Percentiles rank a stretch among this genome's conserved stretches.
Conservation (phyloP, 2,888 invertebrate species). For the Dryobotodes eremita region DNA sequence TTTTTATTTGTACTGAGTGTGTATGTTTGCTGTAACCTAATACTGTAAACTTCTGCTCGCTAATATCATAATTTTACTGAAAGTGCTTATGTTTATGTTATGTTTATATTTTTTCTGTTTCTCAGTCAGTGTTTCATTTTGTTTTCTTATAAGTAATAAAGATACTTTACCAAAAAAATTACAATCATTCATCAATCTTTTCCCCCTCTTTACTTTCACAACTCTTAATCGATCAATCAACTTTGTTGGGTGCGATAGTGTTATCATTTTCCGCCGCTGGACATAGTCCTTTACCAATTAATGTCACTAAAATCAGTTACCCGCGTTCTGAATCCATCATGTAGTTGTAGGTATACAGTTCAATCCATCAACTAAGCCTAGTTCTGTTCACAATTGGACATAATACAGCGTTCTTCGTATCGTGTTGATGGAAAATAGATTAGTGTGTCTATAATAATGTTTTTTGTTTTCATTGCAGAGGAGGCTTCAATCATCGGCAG, state of each 20-base stretch:
- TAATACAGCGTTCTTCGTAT: not conserved
- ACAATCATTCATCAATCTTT: too few species aligned
- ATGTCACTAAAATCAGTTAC: constrained; percentile 17
- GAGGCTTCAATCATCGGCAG: constrained; percentile 87
- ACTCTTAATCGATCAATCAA: not conserved
- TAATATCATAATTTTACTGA: not conserved
- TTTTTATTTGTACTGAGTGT: not conserved
- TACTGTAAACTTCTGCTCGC: not conserved
- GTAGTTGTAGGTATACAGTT: not conserved
- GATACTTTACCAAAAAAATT: not conserved
- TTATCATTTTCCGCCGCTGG: not conserved
- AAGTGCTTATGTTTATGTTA: too few species aligned
- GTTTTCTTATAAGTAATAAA: not conserved
- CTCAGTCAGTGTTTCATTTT: not conserved
- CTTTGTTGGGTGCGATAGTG: not conserved
- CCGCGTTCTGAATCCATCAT: constrained; percentile 17
- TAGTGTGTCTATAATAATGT: not conserved
- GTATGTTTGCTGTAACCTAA: not conserved
- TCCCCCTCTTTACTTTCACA: not conserved
- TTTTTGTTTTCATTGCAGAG: constrained; percentile 75
- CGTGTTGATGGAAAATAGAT: not conserved
- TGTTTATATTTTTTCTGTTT: too few species aligned
- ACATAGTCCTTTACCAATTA: not conserved
- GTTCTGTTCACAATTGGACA: too few species aligned
- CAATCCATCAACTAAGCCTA: constrained; percentile 12